Conservation (phyloP, 2,888 invertebrate species). For the Microplitis manilae region DNA sequence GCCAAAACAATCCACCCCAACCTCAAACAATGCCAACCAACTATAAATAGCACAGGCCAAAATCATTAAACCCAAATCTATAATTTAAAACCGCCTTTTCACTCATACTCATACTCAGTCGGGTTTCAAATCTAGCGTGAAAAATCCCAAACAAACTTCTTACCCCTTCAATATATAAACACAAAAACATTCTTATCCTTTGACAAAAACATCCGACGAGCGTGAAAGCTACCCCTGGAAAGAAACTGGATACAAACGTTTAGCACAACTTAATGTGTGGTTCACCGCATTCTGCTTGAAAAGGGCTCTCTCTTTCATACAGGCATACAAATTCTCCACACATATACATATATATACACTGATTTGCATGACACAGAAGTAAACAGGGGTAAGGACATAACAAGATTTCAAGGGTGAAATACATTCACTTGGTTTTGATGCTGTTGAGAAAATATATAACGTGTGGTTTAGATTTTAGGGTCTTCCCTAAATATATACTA, state of each 20-base stretch:
- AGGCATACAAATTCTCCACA: not conserved
- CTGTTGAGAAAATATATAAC: not conserved
- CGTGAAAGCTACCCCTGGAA: not conserved
- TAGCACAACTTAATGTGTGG: not conserved
- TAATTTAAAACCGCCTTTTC: not conserved
- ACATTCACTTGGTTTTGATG: conserved; percentile 35
- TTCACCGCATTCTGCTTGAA: not conserved
- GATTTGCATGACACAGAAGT: conserved; percentile 67
- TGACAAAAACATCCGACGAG: not conserved
- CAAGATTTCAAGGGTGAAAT: conserved; percentile 32
- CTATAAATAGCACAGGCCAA: not conserved
- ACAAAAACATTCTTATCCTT: not conserved
- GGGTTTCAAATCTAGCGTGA: not conserved
- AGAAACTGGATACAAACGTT: not conserved
- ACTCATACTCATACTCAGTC: not conserved
- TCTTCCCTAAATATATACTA: conserved; percentile 41
- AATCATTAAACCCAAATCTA: not conserved
- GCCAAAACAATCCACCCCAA: no score
- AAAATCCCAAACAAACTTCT: not conserved
- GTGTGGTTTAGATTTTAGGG: conserved; percentile 31
- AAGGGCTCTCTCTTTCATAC: not conserved
- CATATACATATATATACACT: conserved; percentile 14
- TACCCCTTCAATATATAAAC: not conserved
- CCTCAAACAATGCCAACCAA: no score
- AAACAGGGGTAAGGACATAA: conserved; percentile 60